These are phyloP conservation scores for Tachina grossa DNA, from an alignment of 2,888 invertebrate species.

Conservation along the genomic window DNA sequence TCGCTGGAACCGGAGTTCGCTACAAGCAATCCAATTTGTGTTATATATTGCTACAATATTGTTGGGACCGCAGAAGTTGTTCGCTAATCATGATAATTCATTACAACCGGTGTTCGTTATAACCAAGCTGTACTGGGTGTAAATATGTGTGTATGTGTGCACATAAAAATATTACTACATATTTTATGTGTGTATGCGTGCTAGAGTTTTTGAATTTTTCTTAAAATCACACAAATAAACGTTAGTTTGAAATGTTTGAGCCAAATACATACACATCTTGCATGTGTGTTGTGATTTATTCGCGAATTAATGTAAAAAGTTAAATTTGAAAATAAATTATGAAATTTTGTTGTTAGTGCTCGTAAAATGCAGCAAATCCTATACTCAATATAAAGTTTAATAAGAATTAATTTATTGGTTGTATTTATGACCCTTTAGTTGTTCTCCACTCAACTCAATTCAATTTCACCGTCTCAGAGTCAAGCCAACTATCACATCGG, in stretches of 20 bases:
- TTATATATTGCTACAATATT: too few species aligned
- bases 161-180: not conserved
- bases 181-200: not conserved
- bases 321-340: conserved; percentile 41
- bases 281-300: conserved; percentile 33
- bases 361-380: not conserved
- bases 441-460: too few species aligned
- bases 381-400: not conserved
- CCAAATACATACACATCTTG: conserved; percentile 3
- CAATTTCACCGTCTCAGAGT: too few species aligned
- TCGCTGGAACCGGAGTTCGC: too few species aligned
- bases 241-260: conserved; percentile 10
- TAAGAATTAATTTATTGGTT: not conserved
- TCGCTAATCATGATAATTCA: too few species aligned
- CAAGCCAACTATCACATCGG: too few species aligned
- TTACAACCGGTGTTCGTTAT: too few species aligned
- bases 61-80: too few species aligned
- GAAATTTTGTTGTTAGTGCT: not conserved
- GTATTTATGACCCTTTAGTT: too few species aligned
- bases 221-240: conserved; percentile 9
- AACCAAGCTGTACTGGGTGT: too few species aligned
- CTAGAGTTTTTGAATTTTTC: not conserved
- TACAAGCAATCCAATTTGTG: too few species aligned
- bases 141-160: not conserved
- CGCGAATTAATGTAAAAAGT: not conserved